These are phyloP conservation scores for Lordiphosa fenestrarum DNA, from an alignment of 2,888 invertebrate genomes.

Conservation along the genomic window DNA sequence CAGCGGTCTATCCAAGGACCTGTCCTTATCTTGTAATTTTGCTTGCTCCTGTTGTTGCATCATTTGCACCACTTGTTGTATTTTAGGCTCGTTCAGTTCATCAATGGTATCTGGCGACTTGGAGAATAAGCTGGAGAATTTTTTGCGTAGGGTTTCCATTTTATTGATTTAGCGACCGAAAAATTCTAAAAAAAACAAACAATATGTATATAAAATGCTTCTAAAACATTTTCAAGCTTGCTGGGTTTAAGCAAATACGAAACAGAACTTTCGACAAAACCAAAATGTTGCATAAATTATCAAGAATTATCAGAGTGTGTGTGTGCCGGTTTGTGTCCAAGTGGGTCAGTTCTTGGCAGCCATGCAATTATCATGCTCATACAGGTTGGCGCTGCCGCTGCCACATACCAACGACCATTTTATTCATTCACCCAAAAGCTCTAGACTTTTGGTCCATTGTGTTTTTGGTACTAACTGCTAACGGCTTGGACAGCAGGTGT, in stretches of 20 bases:
- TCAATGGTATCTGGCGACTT: not conserved
- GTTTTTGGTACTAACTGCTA: slow-evolving; percentile 26
- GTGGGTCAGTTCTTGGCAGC: slow-evolving; percentile 57
- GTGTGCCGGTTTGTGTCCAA: slow-evolving; percentile 28
- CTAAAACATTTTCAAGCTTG: slow-evolving; percentile 9
- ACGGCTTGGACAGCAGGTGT: slow-evolving; percentile 56
- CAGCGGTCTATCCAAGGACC: not conserved
- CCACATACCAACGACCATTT: slow-evolving; percentile 20
- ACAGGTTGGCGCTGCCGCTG: slow-evolving; percentile 19
- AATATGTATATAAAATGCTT: not conserved
- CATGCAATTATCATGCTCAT: slow-evolving; percentile 65
- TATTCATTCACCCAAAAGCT: slow-evolving; percentile 9
- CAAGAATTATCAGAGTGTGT: slow-evolving; percentile 28
- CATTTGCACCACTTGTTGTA: slow-evolving; percentile 29
- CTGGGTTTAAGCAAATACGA: slow-evolving; percentile 12
- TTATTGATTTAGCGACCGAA: not conserved
- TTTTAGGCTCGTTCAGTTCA: slow-evolving; percentile 5
- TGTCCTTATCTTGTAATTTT: not conserved
- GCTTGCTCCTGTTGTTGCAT: slow-evolving; percentile 14
- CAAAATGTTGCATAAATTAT: slow-evolving; percentile 55
- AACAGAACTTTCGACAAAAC: slow-evolving; percentile 35
- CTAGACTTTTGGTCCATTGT: slow-evolving; percentile 49
- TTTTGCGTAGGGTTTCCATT: slow-evolving; percentile 35
- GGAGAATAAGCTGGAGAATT: slow-evolving; percentile 8
- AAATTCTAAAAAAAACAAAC: not conserved